These are phyloP conservation scores for Paraescarpia echinospica DNA, from an alignment of 1,140 invertebrate species.

Conservation along the genomic window DNA sequence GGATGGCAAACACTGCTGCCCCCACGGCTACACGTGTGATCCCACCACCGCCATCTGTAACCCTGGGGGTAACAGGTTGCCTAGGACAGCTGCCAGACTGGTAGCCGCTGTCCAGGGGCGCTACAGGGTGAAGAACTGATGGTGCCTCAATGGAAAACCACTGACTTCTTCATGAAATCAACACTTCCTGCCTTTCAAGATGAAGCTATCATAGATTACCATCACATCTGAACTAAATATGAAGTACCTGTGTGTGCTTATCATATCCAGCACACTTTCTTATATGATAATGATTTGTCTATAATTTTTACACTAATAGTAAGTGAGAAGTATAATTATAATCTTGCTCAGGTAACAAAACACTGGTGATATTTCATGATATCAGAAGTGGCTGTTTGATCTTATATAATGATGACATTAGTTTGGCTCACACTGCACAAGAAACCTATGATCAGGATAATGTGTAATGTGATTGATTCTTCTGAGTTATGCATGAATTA, in stretches of 20 bases:
- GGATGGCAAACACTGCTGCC: constrained; percentile 50
- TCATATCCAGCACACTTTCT: neutral
- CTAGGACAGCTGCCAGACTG: neutral
- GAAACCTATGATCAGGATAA: too few species aligned
- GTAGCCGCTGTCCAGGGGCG: neutral
- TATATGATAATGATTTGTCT: too few species aligned
- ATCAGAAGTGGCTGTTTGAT: neutral
- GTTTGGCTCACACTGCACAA: neutral
- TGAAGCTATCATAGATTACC: neutral
- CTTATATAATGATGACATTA: neutral
- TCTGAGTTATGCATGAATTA: too few species aligned
- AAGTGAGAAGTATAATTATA: neutral
- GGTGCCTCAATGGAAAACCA: neutral
- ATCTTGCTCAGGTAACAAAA: neutral
- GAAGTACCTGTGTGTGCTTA: neutral
- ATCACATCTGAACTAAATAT: neutral
- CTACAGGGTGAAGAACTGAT: neutral
- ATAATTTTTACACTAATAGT: neutral
- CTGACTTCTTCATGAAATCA: neutral
- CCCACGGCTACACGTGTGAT: constrained; percentile 44
- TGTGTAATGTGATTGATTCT: too few species aligned
- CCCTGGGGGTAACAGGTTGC: neutral
- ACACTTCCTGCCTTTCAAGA: neutral
- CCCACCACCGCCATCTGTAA: constrained; percentile 26
- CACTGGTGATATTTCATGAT: neutral